Base-by-base conservation (phyloP, 2,797 vertebrate genomes). In the Molothrus aeneus region DNA sequence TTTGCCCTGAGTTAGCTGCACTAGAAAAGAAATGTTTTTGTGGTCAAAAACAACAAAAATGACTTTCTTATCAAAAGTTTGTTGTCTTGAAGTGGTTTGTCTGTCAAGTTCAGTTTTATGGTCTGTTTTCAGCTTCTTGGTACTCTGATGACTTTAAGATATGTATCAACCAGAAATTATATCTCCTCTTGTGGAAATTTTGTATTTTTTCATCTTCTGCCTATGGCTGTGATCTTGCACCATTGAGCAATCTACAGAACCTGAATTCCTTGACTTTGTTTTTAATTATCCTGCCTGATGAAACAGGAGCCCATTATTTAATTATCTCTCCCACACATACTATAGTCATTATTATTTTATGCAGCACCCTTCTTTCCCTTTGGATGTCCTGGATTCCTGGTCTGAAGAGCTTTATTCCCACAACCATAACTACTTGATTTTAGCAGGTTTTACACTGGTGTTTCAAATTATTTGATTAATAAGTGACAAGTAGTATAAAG, bases 281-380 rank as follows among this genome's bases (percentile, higher is more conserved):
- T 54, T 51, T 69, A 87, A 54, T 90, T 80, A 89, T 68, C 56
- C 50, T 79, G 10, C 16, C 63, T 73, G 36, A 50, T 53, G 59
- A 83, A 92, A 60, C 26, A 57, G 10, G 13, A 65, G n/a, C 10
- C 47, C 11, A 9, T 57, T 38, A 79, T 61, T 78, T 61, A 88
- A 72, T 68, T 43, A 29, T 42, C 26, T 11, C 1, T 25, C 6
- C 5, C 10, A 0, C 11, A 8, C 48, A 40, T 11, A 4, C 7
- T 61, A 11, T 6, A 57, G n/a, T n/a, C 38, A 54, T 4, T 12
- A 40, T 20, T 53, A 31, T 51, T 79, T 79, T 47, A 31, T 25
- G 29, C 29, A 24, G 18, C 13, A 48, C 5, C 2, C 10, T 15
- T 81, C 48, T 84, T 88, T 79, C 18, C 11, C 9, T 66, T 59